Evolutionary conservation across 2,113 vertebrate genomes (phyloP).

Genomic region (Coturnix japonica): DNA sequence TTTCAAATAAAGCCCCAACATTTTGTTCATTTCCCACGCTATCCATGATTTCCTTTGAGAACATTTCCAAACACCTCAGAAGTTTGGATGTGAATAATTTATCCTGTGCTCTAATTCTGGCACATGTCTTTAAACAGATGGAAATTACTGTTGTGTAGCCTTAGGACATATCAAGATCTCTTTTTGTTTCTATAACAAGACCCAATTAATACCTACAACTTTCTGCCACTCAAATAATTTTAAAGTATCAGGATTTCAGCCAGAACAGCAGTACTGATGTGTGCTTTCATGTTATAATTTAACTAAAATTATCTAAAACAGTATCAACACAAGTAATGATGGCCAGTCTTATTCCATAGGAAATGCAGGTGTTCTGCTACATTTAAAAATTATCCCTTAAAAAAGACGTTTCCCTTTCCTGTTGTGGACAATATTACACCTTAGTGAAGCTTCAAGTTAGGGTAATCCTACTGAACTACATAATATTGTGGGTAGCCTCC

Average conservation of each 20-base stretch:
- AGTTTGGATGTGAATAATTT: slow-evolving; percentile 21
- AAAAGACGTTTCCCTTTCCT: neutral
- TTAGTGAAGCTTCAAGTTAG: neutral
- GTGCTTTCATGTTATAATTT: slow-evolving; percentile 41
- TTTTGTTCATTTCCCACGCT: neutral
- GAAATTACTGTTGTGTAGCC: slow-evolving; percentile 48
- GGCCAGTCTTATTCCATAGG: neutral
- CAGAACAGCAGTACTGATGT: slow-evolving; percentile 29
- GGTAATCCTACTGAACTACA: neutral
- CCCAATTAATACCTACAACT: slow-evolving; percentile 48
- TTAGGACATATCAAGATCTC: slow-evolving; percentile 35
- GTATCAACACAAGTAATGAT: neutral
- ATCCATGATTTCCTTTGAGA: neutral
- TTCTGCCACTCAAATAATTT: slow-evolving; percentile 39
- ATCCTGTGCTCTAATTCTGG: neutral
- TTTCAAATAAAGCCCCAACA: neutral
- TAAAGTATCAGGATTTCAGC: slow-evolving; percentile 26
- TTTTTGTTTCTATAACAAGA: slow-evolving; percentile 42
- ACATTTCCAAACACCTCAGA: neutral
- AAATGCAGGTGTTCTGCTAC: neutral
- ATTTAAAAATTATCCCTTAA: neutral
- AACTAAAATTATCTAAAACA: slow-evolving; percentile 24
- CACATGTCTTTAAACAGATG: slow-evolving; percentile 52
- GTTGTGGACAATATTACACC: neutral
- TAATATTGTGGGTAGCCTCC: neutral